phyloP scores from a whole-genome alignment of 2,888 invertebrate genomes.

The Dryococelus australis region DNA sequence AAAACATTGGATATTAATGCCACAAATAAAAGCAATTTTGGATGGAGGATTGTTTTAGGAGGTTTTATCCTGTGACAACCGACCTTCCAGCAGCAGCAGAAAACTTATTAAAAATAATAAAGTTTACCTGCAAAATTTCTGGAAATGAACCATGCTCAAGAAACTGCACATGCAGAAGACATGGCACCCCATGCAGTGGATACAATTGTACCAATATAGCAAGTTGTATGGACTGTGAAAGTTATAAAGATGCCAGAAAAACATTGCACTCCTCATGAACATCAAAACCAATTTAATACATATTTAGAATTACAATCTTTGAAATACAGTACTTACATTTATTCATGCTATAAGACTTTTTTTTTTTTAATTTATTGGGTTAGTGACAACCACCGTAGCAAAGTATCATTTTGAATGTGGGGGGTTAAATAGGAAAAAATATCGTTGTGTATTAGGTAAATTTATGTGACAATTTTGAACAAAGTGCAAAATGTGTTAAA shows the following conservation, averaged over 20 bases:
- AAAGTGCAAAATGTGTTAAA: no score
- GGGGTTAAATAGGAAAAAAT: no score
- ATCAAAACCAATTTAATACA: not conserved
- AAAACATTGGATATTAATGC: slow-evolving; percentile 17
- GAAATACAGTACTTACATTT: no score
- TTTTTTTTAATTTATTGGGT: no score
- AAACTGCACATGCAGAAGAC: not conserved
- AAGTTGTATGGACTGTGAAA: not conserved
- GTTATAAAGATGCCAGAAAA: not conserved
- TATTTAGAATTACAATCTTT: no score
- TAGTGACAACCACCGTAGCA: no score
- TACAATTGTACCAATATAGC: not conserved
- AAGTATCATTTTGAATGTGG: no score
- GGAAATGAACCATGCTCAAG: not conserved
- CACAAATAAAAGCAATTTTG: not conserved
- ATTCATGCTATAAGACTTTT: no score
- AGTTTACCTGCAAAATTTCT: not conserved
- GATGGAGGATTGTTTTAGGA: slow-evolving; percentile 5
- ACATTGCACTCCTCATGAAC: not conserved
- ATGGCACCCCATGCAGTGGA: not conserved
- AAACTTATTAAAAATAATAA: not conserved
- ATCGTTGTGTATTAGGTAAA: no score
- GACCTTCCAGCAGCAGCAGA: slow-evolving; percentile 5
- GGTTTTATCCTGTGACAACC: not conserved
- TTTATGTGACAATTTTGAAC: no score